These are phyloP conservation scores for Limnephilus marmoratus DNA, from an alignment of 2,888 invertebrate genomes.

Conservation along the genomic window DNA sequence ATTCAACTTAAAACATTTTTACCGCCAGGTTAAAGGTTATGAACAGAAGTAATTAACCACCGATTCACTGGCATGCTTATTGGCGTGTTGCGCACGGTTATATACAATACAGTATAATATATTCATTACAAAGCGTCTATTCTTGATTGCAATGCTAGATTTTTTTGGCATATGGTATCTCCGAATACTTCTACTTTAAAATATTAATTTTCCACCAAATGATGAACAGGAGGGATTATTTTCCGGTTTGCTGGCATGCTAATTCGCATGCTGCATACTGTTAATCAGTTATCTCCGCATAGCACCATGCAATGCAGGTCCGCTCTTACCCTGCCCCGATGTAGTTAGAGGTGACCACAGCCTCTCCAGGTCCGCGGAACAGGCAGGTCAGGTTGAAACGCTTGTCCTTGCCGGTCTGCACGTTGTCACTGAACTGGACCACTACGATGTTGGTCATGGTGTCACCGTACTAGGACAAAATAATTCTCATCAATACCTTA, in stretches of 20 bases:
- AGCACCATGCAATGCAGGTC: background rate
- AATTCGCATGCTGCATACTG: constrained; percentile 46
- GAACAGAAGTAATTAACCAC: background rate
- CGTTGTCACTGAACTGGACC: constrained; percentile 95
- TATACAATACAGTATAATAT: background rate
- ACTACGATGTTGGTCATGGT: constrained; percentile 96
- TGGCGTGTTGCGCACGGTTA: constrained; percentile 48
- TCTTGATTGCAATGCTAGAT: background rate
- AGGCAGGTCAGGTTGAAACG: constrained; percentile 95
- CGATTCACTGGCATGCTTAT: constrained; percentile 19
- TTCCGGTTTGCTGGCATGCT: constrained; percentile 27
- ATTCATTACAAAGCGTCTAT: background rate
- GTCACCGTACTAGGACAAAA: constrained; percentile 86
- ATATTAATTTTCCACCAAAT: background rate
- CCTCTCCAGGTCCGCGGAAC: constrained; percentile 94
- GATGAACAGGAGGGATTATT: background rate
- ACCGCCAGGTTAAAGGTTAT: too few species aligned
- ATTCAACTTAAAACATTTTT: too few species aligned
- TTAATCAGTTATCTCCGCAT: constrained; percentile 51
- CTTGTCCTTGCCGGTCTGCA: constrained; percentile 93
- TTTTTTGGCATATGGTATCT: background rate
- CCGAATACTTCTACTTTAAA: background rate
- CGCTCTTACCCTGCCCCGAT: constrained; percentile 91
- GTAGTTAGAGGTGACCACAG: constrained; percentile 94
- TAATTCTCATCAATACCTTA: constrained; percentile 22